Percentiles rank a stretch among this genome's conserved stretches.
Evolutionary conservation across 2,797 vertebrate species (phyloP).

Genomic region (Streptopelia turtur): DNA sequence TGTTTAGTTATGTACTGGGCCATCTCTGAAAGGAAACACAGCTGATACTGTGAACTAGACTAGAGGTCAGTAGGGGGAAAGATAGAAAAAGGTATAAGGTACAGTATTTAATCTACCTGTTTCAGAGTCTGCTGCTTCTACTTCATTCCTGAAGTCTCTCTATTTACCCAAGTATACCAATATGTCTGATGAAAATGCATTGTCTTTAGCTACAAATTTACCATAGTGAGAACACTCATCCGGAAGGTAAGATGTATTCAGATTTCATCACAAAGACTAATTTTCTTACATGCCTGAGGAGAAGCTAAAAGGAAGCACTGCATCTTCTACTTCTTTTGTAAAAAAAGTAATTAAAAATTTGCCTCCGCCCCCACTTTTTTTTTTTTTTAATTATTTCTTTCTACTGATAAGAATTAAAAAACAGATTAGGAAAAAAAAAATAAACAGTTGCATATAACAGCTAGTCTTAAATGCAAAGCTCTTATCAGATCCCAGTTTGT

Average conservation of each 20-base stretch:
- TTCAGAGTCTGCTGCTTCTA: not conserved
- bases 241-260: not conserved
- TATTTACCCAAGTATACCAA: not conserved
- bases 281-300: not conserved
- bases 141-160: not conserved
- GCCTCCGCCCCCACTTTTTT: not conserved
- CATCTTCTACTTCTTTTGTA: not conserved
- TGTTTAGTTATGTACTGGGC: not conserved
- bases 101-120: not conserved
- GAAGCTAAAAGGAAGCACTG: not conserved
- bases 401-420: not conserved
- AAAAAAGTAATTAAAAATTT: not conserved
- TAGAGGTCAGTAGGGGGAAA: not conserved
- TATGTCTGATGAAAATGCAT: not conserved
- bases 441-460: not conserved
- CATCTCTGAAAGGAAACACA: not conserved
- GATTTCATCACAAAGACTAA: not conserved
- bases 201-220: not conserved
- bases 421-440: not conserved
- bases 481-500: not conserved
- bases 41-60: not conserved
- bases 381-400: not conserved
- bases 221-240: not conserved
- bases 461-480: not conserved
- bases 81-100: not conserved